Percentiles rank a stretch among this genome's conserved stretches.
Conservation (phyloP, 2,888 invertebrate genomes). For the Dendrolimus houi region DNA sequence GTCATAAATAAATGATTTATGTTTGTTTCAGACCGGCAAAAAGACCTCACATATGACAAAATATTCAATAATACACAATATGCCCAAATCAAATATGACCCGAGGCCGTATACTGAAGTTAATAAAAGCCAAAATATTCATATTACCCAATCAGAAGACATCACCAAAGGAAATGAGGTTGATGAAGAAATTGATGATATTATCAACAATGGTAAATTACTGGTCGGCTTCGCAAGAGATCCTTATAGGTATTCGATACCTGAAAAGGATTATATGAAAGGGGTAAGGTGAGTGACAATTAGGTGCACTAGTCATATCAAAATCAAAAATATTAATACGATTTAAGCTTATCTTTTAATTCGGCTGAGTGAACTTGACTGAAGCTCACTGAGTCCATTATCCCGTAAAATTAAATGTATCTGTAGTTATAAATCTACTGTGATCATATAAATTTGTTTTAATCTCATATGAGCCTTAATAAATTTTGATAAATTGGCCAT, state of each 20-base stretch:
- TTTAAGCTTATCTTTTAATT: too few species aligned
- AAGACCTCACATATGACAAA: slow-evolving; percentile 42
- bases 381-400: too few species aligned
- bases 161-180: slow-evolving; percentile 33
- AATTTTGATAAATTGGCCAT: too few species aligned
- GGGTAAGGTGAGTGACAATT: slow-evolving; percentile 42
- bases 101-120: slow-evolving; percentile 30
- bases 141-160: slow-evolving; percentile 21
- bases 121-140: not conserved
- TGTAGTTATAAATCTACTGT: too few species aligned
- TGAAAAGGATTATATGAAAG: slow-evolving; percentile 49
- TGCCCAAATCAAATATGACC: slow-evolving; percentile 37
- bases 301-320: not conserved
- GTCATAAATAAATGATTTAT: not conserved
- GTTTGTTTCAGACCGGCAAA: slow-evolving; percentile 47
- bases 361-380: too few species aligned
- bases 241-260: slow-evolving; percentile 60
- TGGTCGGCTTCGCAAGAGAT: slow-evolving; percentile 58
- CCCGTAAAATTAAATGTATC: too few species aligned
- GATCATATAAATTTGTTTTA: too few species aligned
- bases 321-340: too few species aligned
- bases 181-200: slow-evolving; percentile 23
- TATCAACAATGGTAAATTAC: slow-evolving; percentile 26
- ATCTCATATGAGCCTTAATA: too few species aligned
- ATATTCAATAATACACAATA: slow-evolving; percentile 58